Base-by-base conservation (phyloP, 53 echinoderm and acorn worm genomes). In the Arbacia lixula region DNA sequence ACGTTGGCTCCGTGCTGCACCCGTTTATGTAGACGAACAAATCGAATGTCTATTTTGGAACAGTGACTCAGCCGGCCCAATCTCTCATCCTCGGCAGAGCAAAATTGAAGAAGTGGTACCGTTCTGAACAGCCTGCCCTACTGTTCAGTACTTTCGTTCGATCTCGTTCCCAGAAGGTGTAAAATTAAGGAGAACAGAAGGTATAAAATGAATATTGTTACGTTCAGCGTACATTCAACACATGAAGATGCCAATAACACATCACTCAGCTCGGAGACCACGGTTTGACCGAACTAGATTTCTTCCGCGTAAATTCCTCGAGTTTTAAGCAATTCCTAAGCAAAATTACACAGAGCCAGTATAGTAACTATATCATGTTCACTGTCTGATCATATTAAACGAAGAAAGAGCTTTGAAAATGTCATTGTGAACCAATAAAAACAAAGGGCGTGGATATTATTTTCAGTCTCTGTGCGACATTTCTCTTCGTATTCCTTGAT, bases 41-140 rank as follows among this genome's bases (percentile, higher is more conserved):
- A 30, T n/a, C n/a, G n/a, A n/a, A n/a, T n/a, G 42, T 42, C 82
- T 81, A 81, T 81, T 51, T 81, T 43, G 62, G 82, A 63, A 64
- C 64, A 12, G 82, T 81, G 82, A 81, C 82, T 81, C 82, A 81
- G 82, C 82, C 46, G 16, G n/a, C 41, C 46, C 14, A 8, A 10
- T 14, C 8, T 8, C 46, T 46, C 14, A 46, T 46, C 46, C 8
- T 14, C 8, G 46, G 46, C 46, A 46, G 46, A 14, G 14, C 14
- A 46, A 46, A 46, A 14, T 8, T 46, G 46, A 46, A 46, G 46
- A 46, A 46, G 8, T 46, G 14, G 8, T 46, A n/a, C n/a, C n/a
- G n/a, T 46, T 46, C 46, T 46, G 46, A 46, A 46, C n/a, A 46
- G 8, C 46, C 46, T 8, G 8, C 46, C 46, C 46, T 46, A 46